Base-by-base conservation (phyloP, 2,797 vertebrate species). In the Danio jaintianensis region DNA sequence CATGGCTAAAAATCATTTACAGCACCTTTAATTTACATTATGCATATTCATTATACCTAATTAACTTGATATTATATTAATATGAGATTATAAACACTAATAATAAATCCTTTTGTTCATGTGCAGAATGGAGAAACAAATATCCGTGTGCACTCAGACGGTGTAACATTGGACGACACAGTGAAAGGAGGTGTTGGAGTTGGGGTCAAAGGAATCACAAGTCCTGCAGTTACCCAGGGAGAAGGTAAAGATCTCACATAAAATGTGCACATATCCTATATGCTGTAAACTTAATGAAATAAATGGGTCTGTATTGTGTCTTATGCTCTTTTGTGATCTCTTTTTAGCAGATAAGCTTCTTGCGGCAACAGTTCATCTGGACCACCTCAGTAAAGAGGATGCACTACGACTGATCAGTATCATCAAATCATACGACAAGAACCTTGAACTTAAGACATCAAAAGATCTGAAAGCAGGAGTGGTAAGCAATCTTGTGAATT, bases 281-380 rank as follows among this genome's bases (percentile, higher is more conserved):
- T 45, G 13, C 16, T 45, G 53, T 16, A 74, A 13, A 50, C 16
- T 2, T 38, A 13, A 73, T 68, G 62, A 58, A 6, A 42, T 8
- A 5, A 62, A 38, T 55, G 7, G 68, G 12, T 55, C 18, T 53
- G 15, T 11, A 42, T 18, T 38, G 2, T 66, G 20, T 43, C 22
- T 58, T 18, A 68, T 50, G 12, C 48, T 64, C 48, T 61, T 2
- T 63, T 43, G 22, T 36, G 59, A 43, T 13, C 53, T 47, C 29
- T 50, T 88, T n/a, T 85, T 62, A 38, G 86, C 93, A 93, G 91
- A 94, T 75, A 86, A 92, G 80, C 89, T 94, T 71, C 88, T 94
- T 42, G 90, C 89, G 68, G 94, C 94, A 52, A 95, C 93, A 0
- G 86, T 96, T 85, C 92, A 91, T 78, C 87, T 95, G 2, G 90